phyloP scores from a whole-genome alignment of 1,140 invertebrate genomes.

The Leptinotarsa texana region DNA sequence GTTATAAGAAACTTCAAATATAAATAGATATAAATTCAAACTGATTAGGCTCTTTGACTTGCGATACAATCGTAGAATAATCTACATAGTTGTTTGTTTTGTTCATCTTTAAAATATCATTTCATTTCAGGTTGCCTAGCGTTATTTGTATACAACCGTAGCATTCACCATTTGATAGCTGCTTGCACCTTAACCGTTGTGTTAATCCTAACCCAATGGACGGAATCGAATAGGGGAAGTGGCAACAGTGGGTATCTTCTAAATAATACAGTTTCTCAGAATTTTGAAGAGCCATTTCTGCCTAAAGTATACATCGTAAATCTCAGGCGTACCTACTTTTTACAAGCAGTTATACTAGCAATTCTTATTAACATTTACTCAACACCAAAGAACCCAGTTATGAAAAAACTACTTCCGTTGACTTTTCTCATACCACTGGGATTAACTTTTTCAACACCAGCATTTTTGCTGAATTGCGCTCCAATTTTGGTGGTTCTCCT shows the following conservation, averaged over 20 bases:
- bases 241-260: conserved; percentile 59
- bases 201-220: too few species aligned
- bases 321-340: conserved; percentile 70
- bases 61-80: too few species aligned
- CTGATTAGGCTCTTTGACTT: too few species aligned
- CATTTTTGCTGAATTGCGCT: conserved; percentile 64
- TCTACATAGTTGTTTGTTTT: too few species aligned
- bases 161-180: too few species aligned
- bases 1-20: too few species aligned
- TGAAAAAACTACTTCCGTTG: conserved; percentile 69
- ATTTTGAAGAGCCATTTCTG: conserved; percentile 65
- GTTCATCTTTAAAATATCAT: too few species aligned
- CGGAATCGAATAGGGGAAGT: conserved; percentile 57
- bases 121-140: too few species aligned
- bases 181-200: too few species aligned
- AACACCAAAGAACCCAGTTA: conserved; percentile 63
- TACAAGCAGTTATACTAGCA: conserved; percentile 70
- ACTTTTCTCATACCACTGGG: conserved; percentile 75
- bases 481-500: conserved; percentile 72
- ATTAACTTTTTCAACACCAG: conserved; percentile 69
- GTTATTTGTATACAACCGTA: too few species aligned
- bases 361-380: conserved; percentile 74
- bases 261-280: conserved; percentile 69
- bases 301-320: conserved; percentile 65
- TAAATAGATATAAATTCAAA: too few species aligned